Evolutionary conservation across 2,797 vertebrate genomes (phyloP), one percentile per base, ranked within the genome.

Genomic region (Tamandua tetradactyla): DNA sequence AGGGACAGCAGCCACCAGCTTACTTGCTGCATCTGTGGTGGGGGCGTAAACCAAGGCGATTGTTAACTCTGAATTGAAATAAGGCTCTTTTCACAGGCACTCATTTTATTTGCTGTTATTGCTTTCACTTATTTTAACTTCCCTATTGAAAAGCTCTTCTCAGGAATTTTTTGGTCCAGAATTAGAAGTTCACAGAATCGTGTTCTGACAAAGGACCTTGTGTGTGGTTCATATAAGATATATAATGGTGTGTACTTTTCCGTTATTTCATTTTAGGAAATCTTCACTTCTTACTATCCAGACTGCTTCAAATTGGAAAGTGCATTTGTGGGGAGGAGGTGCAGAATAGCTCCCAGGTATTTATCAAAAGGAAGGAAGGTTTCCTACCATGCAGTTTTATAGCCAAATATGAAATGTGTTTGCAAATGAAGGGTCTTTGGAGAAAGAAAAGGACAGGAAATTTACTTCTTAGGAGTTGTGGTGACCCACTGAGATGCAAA

Each of bases 381-480:
- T n/a, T n/a, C 44, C n/a, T 37, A 18, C 4, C 3, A 3, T 27
- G 30, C 37, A 44, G 13, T 10, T 20, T 5, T 44, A 12, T 32
- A 6, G 23, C 32, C 20, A 32, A 0, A n/a, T 40, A 18, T 49
- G n/a, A 9, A 23, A 10, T 7, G 0, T 25, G 9, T 17, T 55
- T 20, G 18, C 52, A n/a, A 22, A 30, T 2, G 52, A 49, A 32
- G 37, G 32, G 14, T 52, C 62, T 61, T 61, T 61, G 12, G 52
- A 55, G 18, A 18, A 55, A 55, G 52, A 18, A 18, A 55, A 55
- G 18, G 52, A 18, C 52, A 55, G 20, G 17, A 55, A 66, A 18
- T 35, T 66, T n/a, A 66, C 17, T 66, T 66, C 12, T 35, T n/a
- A n/a, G 14, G 35, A 66, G 14, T 32, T 27, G 30, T 15, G 40